Conservation (phyloP, 2,797 vertebrate genomes). For the Acanthurus leucopareius region DNA sequence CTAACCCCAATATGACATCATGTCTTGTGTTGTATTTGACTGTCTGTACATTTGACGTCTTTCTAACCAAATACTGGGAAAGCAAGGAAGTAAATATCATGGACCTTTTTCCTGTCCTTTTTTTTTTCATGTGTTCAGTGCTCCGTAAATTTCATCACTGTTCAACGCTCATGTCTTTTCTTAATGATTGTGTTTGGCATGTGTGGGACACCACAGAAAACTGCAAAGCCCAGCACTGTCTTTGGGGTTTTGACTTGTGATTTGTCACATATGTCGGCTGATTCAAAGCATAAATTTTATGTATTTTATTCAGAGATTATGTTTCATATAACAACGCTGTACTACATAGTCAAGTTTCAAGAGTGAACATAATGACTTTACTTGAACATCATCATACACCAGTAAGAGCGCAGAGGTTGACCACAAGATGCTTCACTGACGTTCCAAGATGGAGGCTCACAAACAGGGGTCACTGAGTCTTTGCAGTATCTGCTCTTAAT, state of each 20-base stretch:
- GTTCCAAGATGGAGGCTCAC: too few species aligned
- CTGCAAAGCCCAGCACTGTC: too few species aligned
- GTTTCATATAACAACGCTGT: neutral
- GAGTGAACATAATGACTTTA: neutral
- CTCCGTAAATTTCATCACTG: too few species aligned
- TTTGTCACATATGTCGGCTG: neutral
- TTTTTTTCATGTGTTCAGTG: neutral
- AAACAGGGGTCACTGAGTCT: too few species aligned
- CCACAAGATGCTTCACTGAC: too few species aligned
- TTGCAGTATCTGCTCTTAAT: too few species aligned
- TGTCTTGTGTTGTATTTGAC: neutral
- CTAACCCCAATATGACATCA: neutral
- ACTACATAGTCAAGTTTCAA: neutral
- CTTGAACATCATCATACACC: too few species aligned
- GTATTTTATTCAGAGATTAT: constrained; percentile 2
- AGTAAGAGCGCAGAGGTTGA: too few species aligned
- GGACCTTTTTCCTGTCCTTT: neutral
- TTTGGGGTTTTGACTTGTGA: too few species aligned
- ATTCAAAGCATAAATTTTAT: neutral
- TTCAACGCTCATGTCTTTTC: too few species aligned
- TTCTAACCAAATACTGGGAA: neutral
- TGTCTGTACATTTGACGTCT: neutral
- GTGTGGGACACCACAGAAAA: too few species aligned
- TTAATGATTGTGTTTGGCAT: too few species aligned
- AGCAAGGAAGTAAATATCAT: neutral